A percentile compares a stretch with the other conserved stretches of the same genome.
Evolutionary conservation across 2,113 vertebrate genomes (phyloP).

Genomic region (Desmodus rotundus): DNA sequence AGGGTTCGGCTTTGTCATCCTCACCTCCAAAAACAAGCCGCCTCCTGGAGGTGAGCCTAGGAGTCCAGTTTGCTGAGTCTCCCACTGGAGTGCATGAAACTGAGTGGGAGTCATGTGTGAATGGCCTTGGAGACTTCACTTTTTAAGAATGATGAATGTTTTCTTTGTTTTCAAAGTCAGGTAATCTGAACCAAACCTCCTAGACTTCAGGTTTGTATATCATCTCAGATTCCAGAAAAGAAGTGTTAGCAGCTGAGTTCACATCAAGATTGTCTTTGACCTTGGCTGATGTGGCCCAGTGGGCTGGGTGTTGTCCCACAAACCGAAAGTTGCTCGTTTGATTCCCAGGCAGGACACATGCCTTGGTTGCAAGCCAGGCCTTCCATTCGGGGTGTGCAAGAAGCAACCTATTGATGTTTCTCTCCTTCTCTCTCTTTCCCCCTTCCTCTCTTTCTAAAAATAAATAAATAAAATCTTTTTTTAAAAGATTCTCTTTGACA

Average conservation of each 20-base stretch:
- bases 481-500: background rate
- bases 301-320: no score
- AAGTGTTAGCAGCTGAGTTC: background rate
- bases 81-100: background rate
- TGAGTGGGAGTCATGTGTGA: background rate
- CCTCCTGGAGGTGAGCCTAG: slow-evolving; percentile 90
- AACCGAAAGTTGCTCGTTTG: no score
- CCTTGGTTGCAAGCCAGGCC: no score
- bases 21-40: slow-evolving; percentile 97
- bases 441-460: no score
- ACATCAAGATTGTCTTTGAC: background rate
- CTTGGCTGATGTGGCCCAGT: no score
- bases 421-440: no score
- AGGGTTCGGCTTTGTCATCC: slow-evolving; percentile 97
- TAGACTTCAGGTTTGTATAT: background rate
- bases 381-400: no score
- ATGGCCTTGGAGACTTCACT: background rate
- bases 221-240: slow-evolving; percentile 17
- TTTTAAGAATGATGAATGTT: background rate
- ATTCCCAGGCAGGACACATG: no score
- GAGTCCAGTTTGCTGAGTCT: background rate
- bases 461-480: no score
- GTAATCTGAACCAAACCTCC: background rate
- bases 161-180: background rate
- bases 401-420: no score